Percentiles rank a stretch among this genome's conserved stretches.
Conservation (phyloP, 2,888 invertebrate species). For the Cantharis lateralis region DNA sequence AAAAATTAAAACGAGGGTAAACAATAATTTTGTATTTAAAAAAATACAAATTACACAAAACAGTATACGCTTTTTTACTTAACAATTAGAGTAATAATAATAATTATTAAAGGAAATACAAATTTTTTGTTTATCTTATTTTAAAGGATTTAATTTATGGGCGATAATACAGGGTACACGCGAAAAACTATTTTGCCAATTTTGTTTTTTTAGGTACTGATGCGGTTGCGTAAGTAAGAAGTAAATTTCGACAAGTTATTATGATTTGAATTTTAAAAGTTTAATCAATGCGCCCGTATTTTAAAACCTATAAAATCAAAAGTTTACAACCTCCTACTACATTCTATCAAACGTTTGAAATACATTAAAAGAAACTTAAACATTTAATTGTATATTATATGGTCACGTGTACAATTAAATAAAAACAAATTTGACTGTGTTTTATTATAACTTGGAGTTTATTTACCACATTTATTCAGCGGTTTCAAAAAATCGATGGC, state of each 20-base stretch:
- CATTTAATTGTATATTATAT: slow-evolving; percentile 46
- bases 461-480: too few species aligned
- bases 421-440: slow-evolving; percentile 7
- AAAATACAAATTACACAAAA: slow-evolving; percentile 11
- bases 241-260: background rate
- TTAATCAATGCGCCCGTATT: background rate
- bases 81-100: slow-evolving; percentile 8
- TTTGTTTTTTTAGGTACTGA: background rate
- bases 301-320: slow-evolving; percentile 4
- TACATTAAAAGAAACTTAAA: slow-evolving; percentile 1
- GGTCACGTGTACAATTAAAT: slow-evolving; percentile 47
- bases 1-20: slow-evolving; percentile 4
- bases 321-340: background rate
- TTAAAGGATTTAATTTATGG: background rate
- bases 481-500: too few species aligned
- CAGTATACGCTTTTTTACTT: slow-evolving; percentile 28
- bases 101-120: slow-evolving; percentile 4
- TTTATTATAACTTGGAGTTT: background rate
- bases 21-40: slow-evolving; percentile 26
- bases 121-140: slow-evolving; percentile 15
- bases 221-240: background rate
- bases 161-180: background rate
- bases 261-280: background rate
- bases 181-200: background rate
- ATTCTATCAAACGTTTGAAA: background rate